Conservation (phyloP, 2,888 invertebrate species). For the Onthophagus sagittarius region DNA sequence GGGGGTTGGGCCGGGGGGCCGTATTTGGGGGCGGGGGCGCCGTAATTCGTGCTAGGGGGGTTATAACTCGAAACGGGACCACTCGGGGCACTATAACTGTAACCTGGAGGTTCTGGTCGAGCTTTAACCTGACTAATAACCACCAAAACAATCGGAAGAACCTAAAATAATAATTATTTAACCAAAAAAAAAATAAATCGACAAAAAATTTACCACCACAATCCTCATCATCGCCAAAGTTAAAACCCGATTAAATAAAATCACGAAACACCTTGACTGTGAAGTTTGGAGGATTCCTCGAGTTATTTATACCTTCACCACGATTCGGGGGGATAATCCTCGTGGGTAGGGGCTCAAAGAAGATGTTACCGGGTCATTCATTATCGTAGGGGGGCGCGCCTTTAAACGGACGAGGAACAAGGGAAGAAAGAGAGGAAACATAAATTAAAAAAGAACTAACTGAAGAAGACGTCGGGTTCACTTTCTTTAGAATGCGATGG, state of each 20-base stretch:
- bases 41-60: slow-evolving; percentile 49
- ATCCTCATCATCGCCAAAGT: no score
- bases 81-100: slow-evolving; percentile 45
- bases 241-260: no score
- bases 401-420: no score
- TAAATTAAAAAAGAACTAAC: background rate
- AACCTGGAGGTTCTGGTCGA: slow-evolving; percentile 48
- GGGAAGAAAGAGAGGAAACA: background rate
- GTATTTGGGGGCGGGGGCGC: slow-evolving; percentile 61
- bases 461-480: background rate
- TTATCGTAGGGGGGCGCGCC: no score
- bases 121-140: slow-evolving; percentile 39
- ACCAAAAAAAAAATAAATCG: background rate
- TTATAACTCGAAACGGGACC: slow-evolving; percentile 49
- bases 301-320: no score
- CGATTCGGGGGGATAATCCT: no score
- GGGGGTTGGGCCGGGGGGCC: slow-evolving; percentile 71
- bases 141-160: slow-evolving; percentile 43
- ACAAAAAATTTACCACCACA: background rate
- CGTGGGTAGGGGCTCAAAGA: no score
- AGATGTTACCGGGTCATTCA: no score
- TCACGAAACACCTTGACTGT: no score
- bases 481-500: background rate
- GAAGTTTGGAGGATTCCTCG: no score
- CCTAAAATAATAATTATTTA: slow-evolving; percentile 2